Evolutionary conservation across 2,113 vertebrate species (phyloP), one percentile per base, ranked within the genome.

Genomic region (Chloropsis cyanopogon): DNA sequence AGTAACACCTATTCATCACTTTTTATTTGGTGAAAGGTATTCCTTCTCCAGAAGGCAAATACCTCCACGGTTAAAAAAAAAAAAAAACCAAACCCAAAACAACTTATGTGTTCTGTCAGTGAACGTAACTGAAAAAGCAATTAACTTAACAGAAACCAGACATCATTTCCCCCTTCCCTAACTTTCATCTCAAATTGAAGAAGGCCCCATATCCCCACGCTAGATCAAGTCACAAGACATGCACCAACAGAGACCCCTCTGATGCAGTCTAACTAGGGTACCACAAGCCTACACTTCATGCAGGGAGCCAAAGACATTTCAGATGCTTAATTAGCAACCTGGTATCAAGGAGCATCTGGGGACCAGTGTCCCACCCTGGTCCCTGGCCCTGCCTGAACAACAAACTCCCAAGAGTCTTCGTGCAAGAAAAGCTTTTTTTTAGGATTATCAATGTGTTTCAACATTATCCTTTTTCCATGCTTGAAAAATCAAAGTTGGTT

Each of bases 161-260:
- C 16, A 37, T 47, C 16, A 54, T 15, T 49, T 37, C 10, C 16
- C 31, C 7, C 18, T 82, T 68, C 29, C 31, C 25, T 52, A 95
- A 61, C 17, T 37, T 50, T 11, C 20, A 33, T 8, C 47, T 70
- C 60, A 54, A 59, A 42, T 0, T 54, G 42, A n/a, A 93, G 14
- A 68, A 71, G 20, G 29, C 23, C 20, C 4, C 37, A 49, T 39
- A 73, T 9, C 9, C 29, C n/a, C 54, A n/a, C 2, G 2, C 25
- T 65, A 66, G 50, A 70, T 19, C 21, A 60, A 54, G n/a, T 47
- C 39, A 75, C 61, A 14, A 0, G 0, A 37, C 0, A 0, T 22
- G 15, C 25, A 68, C 18, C 18, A 50, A 29, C 7, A 35, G 3
- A 54, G 61, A 21, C n/a, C 37, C 16, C 22, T 28, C 13, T 41